Base-by-base conservation (phyloP, 1,140 invertebrate species). In the Drosophila obscura region DNA sequence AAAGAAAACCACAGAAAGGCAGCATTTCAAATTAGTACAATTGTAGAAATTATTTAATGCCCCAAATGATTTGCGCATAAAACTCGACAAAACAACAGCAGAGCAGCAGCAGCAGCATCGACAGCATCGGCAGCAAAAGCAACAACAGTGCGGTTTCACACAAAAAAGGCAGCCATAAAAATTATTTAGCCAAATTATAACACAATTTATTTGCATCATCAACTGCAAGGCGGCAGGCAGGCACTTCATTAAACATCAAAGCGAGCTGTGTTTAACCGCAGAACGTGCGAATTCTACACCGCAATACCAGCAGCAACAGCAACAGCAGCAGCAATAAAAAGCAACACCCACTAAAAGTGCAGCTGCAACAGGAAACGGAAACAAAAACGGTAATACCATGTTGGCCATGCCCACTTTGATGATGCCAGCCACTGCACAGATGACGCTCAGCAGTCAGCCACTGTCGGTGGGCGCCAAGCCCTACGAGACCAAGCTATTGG, bases 401-500 rank as follows among this genome's bases (percentile, higher is more conserved):
- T 91, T 91, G 90, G 90, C 90, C 57, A 91, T 91, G 90, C 90
- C 90, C 73, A 91, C 90, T 61, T 77, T 91, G 55, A 91, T 91
- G 90, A 91, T 91, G 90, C 90, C 90, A 77, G 90, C 90, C 65
- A 91, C 90, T 63, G 90, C 90, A 76, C 91, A 91, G 73, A 91
- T 91, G 90, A 88, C 90, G 77, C 85, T 91, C 67, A 91, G 90
- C 76, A 90, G 87, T 74, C 87, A 90, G 73, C 87, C 83, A 16
- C 56, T 90, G 43, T 85, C 87, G 52, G 87, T 90, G 62, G 81
- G 76, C 55, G 85, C 79, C 53, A 91, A 91, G 73, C 90, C 90
- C 39, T 91, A 91, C 46, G 90, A 91, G 77, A 91, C 90, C 35
- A 91, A 91, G 74, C 66, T 91, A 57, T 60, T 91, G 73, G 90